Percentiles rank a stretch among this genome's conserved stretches.
Conservation (phyloP, 2,888 invertebrate species). For the Tubiluchus corallicola region DNA sequence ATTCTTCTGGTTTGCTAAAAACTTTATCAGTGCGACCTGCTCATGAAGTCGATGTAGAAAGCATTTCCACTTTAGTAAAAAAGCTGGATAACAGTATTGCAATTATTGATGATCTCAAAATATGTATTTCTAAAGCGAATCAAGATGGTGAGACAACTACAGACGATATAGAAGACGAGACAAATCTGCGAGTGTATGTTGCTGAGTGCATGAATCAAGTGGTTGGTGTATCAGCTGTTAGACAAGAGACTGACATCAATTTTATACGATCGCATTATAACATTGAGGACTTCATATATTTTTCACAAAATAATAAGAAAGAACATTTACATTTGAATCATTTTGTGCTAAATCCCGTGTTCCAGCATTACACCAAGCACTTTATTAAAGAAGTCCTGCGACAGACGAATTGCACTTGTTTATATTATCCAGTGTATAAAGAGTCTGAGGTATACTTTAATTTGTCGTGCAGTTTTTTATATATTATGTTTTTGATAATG, state of each 20-base stretch:
- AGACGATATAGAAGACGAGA: constrained; percentile 19
- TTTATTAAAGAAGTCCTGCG: constrained; percentile 29
- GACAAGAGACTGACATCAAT: constrained; percentile 29
- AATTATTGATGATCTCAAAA: constrained; percentile 8
- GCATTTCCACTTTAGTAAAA: constrained; percentile 8
- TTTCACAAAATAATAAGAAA: constrained; percentile 26
- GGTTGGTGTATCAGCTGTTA: constrained; percentile 25
- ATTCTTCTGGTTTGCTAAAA: constrained; percentile 23
- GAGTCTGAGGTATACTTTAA: too few relatives aligned
- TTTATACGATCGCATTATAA: constrained; percentile 31
- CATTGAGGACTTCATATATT: constrained; percentile 31
- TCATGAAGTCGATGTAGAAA: neutral
- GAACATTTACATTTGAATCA: constrained; percentile 29
- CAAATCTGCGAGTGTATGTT: constrained; percentile 26
- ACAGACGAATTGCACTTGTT: constrained; percentile 26
- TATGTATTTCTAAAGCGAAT: too few relatives aligned
- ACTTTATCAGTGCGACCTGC: constrained; percentile 8
- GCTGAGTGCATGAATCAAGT: constrained; percentile 24
- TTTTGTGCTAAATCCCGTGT: constrained; percentile 28
- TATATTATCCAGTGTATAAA: constrained; percentile 29
- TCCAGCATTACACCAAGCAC: constrained; percentile 25
- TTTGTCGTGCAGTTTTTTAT: too few relatives aligned
- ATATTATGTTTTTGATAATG: too few relatives aligned
- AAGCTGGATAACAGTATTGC: constrained; percentile 4
- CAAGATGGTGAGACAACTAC: too few relatives aligned